phyloP scores from a whole-genome alignment of 2,888 invertebrate genomes.

The Hirtodrosophila duncani region DNA sequence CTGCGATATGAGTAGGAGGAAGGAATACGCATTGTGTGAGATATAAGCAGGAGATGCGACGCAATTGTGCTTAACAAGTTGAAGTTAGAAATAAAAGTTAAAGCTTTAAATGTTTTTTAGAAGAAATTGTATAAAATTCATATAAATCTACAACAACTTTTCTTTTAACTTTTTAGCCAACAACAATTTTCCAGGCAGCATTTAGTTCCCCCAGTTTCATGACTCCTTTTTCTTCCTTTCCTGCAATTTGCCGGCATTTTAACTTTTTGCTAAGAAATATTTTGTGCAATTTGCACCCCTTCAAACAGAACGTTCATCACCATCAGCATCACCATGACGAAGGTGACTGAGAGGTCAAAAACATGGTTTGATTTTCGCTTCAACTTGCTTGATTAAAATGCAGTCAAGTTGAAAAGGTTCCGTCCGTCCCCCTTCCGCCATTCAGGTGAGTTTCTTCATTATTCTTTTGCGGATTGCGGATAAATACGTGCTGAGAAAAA shows the following conservation, averaged over 20 bases:
- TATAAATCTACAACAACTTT: background rate
- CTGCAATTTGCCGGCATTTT: slow-evolving; percentile 51
- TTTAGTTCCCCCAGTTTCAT: no score
- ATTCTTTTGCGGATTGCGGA: slow-evolving; percentile 26
- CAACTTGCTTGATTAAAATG: slow-evolving; percentile 68
- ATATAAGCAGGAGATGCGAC: no score
- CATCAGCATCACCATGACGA: slow-evolving; percentile 9
- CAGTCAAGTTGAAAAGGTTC: slow-evolving; percentile 73
- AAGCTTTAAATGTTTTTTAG: no score
- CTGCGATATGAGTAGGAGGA: no score
- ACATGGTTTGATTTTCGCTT: slow-evolving; percentile 25
- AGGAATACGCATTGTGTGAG: no score
- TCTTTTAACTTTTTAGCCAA: slow-evolving; percentile 1
- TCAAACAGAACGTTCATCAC: slow-evolving; percentile 3
- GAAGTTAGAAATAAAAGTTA: no score
- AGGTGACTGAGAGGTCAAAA: slow-evolving; percentile 27
- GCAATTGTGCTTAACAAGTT: no score
- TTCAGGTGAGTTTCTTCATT: slow-evolving; percentile 48
- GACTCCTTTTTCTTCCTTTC: slow-evolving; percentile 28
- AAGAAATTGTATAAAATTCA: no score
- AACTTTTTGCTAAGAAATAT: slow-evolving; percentile 8
- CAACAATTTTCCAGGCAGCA: slow-evolving; percentile 7
- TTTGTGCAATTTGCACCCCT: slow-evolving; percentile 22
- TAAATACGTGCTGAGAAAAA: slow-evolving; percentile 55
- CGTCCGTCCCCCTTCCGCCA: slow-evolving; percentile 43